A percentile compares a stretch with the other conserved stretches of the same genome.
Evolutionary conservation across 2,797 vertebrate genomes (phyloP).

Genomic region (Hyperoplus immaculatus): DNA sequence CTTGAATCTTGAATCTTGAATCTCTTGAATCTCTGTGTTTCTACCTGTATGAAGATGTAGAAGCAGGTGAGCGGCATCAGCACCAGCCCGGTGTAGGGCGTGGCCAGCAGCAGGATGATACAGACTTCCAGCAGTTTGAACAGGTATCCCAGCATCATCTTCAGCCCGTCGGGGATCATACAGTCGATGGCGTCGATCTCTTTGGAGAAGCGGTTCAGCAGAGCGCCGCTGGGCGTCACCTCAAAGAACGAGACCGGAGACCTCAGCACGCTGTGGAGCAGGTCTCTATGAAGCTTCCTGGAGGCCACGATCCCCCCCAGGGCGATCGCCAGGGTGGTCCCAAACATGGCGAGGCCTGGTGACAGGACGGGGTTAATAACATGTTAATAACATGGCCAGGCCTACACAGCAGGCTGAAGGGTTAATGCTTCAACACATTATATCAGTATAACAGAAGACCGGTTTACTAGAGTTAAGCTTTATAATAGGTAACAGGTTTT

Average conservation of each 20-base stretch:
- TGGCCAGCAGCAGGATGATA: conserved; percentile 89
- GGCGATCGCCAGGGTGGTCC: conserved; percentile 87
- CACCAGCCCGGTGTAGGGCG: conserved; percentile 85
- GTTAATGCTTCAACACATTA: no score
- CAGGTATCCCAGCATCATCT: conserved; percentile 89
- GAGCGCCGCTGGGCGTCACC: conserved; percentile 88
- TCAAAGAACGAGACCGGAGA: conserved; percentile 93
- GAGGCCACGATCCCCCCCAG: conserved; percentile 89
- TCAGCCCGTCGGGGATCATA: conserved; percentile 91
- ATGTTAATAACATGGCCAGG: neutral
- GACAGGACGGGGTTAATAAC: neutral
- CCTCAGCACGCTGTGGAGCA: conserved; percentile 86
- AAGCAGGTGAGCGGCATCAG: conserved; percentile 89
- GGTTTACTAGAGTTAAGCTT: neutral
- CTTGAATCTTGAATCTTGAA: no score
- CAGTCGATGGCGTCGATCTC: conserved; percentile 92
- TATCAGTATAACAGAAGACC: neutral
- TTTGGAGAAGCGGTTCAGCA: conserved; percentile 92
- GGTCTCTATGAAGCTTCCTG: conserved; percentile 85
- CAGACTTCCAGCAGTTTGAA: conserved; percentile 91
- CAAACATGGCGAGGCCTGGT: conserved; percentile 86
- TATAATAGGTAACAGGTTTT: neutral
- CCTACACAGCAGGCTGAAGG: neutral
- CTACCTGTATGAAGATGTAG: conserved; percentile 91
- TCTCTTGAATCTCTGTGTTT: no score